Evolutionary conservation across 2,888 invertebrate species (phyloP), one percentile per base, ranked within the genome.

Genomic region (Xanthia icteritia): DNA sequence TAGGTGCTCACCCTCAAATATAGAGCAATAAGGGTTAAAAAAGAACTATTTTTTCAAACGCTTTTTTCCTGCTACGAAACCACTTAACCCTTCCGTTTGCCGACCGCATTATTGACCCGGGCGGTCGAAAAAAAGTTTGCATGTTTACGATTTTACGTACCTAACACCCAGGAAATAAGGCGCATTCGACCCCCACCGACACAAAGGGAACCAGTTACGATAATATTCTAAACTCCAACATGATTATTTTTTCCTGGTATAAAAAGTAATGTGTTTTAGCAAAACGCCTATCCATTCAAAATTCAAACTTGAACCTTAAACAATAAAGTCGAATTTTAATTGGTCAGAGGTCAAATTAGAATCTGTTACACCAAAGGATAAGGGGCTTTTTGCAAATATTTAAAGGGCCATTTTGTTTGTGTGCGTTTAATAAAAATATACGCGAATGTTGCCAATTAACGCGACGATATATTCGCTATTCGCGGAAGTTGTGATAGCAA

Each of bases 211-310:
- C 87, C 89, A 89, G 91, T 92, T 90, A 93, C 91, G 92, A 91
- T 92, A 91, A 92, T 92, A 89, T 91, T 92, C 92, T 90, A 91
- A 92, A 91, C 91, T 88, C 90, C 88, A 87, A 90, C 91, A 92
- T 93, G 92, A 92, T 93, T 90, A 90, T 92, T 92, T 91, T 91
- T 92, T 92, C 91, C 90, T 90, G 90, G 88, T 92, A 93, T 94
- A 94, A 94, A 94, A 94, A 92, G 91, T 92, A 92, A 94, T 92
- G 92, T 87, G 89, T 87, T 89, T 89, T 84, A 87, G 82, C 89
- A 79, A 79, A 61, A 71, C 20, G 11, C 54, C 42, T 68, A 74
- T 82, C 60, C 85, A 77, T 80, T 73, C 79, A 75, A 79, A 84
- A 88, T 88, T 90, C 77, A 82, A 87, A 86, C 89, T 82, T 89